Base-by-base conservation (phyloP, 2,797 vertebrate species). In the Tragelaphus oryx region DNA sequence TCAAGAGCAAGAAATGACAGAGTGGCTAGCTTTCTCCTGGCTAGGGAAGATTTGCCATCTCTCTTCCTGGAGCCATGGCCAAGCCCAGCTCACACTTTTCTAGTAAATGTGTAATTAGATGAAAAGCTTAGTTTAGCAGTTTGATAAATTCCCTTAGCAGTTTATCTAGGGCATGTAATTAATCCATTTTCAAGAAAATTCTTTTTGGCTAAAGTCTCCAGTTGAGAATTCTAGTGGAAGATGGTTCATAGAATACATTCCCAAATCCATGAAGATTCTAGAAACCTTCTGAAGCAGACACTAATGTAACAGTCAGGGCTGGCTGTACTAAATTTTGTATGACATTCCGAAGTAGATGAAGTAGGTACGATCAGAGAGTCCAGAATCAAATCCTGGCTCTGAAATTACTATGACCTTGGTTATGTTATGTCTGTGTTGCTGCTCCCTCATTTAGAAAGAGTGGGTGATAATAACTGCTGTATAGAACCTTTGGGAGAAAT, bases 151-250 rank as follows among this genome's bases (percentile, higher is more conserved):
- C 93, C 94, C 78, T 95, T 90, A 97, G 82, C 86, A 93, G 41
- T 87, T 97, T 95, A 48, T 84, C 54, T 79, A 54, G 65, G 59
- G 82, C 60, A 59, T 84, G 20, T 83, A 95, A 96, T 91, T 95
- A 96, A 92, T 74, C 78, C 95, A 86, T 86, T 95, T 93, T 86
- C 82, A 94, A 95, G 93, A 30, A 96, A 94, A 79, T 85, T 33
- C 5, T 92, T 97, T 91, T 89, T 65, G 82, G 55, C 79, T 88
- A 59, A 83, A 46, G 79, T 41, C 44, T 95, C 54, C 26, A 26
- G 48, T 92, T 83, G 92, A 75, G 46, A 95, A 76, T 75, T 33
- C 80, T 87, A 62, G 83, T 80, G 52, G 75, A 95, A 79, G 46
- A 44, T 17, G 22, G 59, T 80, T 76, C 30, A 62, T 17, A 44